These are phyloP conservation scores for Caranx melampygus DNA, from an alignment of 2,113 vertebrate species.

Conservation along the genomic window DNA sequence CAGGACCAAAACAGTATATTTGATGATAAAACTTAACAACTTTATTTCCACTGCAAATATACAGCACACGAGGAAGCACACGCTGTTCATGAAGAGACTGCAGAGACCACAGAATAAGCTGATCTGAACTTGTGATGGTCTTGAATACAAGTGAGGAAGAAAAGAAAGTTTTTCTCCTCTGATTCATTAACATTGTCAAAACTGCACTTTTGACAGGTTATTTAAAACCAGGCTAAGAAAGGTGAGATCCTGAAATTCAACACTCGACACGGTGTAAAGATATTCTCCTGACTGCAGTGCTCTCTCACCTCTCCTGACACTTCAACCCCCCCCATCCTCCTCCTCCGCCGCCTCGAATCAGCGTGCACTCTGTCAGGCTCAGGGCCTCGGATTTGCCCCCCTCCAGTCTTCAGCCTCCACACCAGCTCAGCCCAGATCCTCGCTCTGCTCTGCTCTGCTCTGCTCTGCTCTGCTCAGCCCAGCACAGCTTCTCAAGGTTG, in stretches of 20 bases:
- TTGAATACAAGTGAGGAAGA: neutral
- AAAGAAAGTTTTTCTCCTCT: neutral
- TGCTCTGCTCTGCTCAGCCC: conserved; percentile 50
- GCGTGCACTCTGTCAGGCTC: conserved; percentile 2
- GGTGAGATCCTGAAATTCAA: neutral
- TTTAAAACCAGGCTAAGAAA: neutral
- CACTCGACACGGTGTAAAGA: neutral
- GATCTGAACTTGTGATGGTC: neutral
- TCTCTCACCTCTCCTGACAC: conserved; percentile 17
- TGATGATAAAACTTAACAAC: too few species aligned
- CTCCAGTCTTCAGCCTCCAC: conserved; percentile 41
- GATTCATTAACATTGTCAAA: neutral
- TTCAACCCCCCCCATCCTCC: conserved; percentile 9
- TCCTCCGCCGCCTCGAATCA: conserved; percentile 26
- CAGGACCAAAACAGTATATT: too few species aligned
- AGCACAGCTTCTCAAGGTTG: conserved; percentile 79
- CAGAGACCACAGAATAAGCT: neutral
- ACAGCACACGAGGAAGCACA: neutral
- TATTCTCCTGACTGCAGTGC: neutral
- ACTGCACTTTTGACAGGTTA: neutral
- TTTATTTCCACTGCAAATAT: neutral
- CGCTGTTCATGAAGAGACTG: neutral
- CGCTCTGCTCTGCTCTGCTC: conserved; percentile 44
- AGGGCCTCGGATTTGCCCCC: conserved; percentile 35
- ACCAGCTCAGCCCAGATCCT: conserved; percentile 53